These are phyloP conservation scores for Microcebus lehilahytsara DNA, from an alignment of 2,113 vertebrate species.

Conservation along the genomic window DNA sequence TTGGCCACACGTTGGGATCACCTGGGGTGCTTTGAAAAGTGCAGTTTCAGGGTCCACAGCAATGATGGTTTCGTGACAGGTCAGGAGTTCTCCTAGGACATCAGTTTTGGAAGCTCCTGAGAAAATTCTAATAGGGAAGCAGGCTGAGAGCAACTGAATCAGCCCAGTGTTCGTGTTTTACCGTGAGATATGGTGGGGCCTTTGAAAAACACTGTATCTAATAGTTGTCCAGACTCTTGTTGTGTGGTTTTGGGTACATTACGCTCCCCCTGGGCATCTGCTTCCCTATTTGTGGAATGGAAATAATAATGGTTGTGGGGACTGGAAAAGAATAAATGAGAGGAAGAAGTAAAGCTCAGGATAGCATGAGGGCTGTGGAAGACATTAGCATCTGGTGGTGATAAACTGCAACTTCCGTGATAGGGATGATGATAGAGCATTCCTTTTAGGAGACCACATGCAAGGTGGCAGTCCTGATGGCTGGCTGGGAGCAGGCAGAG, in stretches of 20 bases:
- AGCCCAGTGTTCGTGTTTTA: not conserved
- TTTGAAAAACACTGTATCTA: not conserved
- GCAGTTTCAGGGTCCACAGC: not conserved
- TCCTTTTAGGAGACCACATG: rapidly evolving
- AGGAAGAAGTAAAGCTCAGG: not conserved
- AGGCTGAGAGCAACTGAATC: not conserved
- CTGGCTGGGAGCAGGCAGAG: not conserved
- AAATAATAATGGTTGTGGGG: not conserved
- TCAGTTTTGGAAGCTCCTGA: not conserved
- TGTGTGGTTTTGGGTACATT: not conserved
- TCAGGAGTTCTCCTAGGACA: not conserved
- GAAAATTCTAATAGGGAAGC: not conserved
- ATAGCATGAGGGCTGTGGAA: not conserved
- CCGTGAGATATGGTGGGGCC: not conserved
- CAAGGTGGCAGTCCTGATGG: rapidly evolving
- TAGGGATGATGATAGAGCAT: not conserved
- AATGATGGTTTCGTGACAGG: not conserved
- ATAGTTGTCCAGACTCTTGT: not conserved
- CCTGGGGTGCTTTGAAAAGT: not conserved
- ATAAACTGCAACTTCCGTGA: not conserved
- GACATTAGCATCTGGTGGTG: rapidly evolving
- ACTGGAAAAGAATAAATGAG: not conserved
- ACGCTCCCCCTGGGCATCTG: not conserved
- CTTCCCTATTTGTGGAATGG: not conserved
- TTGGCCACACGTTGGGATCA: not conserved